A percentile compares a stretch with the other conserved stretches of the same genome.
phyloP scores from a whole-genome alignment of 2,888 invertebrate genomes.

The Acanthoscelides obtectus region DNA sequence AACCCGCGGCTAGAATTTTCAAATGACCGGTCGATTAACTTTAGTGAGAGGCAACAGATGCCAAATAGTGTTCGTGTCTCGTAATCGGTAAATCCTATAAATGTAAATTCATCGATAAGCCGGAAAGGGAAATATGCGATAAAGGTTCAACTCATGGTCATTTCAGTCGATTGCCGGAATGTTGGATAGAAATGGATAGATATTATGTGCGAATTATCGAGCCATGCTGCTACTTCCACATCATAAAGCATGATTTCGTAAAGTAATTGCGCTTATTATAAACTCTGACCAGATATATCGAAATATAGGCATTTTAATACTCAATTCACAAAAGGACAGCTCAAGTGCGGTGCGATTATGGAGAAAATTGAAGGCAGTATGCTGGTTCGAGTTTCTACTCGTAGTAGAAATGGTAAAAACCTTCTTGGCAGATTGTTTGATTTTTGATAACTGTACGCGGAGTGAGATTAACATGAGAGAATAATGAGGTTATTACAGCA shows the following conservation, averaged over 20 bases:
- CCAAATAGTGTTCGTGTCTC: background rate
- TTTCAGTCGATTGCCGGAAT: background rate
- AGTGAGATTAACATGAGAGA: too few species aligned
- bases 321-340: too few species aligned
- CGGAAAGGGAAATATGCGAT: background rate
- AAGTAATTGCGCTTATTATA: background rate
- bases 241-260: background rate
- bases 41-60: background rate
- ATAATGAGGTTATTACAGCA: too few species aligned
- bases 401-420: too few species aligned
- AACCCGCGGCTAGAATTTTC: background rate
- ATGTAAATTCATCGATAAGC: background rate
- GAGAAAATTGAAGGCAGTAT: too few species aligned
- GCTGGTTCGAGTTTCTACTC: too few species aligned
- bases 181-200: too few species aligned
- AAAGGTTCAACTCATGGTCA: background rate
- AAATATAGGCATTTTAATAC: too few species aligned
- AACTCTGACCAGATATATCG: too few species aligned
- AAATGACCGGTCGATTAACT: background rate
- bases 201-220: background rate
- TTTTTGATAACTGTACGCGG: too few species aligned
- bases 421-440: too few species aligned
- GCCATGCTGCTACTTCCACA: background rate
- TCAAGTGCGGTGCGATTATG: too few species aligned
- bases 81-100: background rate